Evolutionary conservation across 2,888 invertebrate genomes (phyloP).

Genomic region (Watsonalla cultraria): DNA sequence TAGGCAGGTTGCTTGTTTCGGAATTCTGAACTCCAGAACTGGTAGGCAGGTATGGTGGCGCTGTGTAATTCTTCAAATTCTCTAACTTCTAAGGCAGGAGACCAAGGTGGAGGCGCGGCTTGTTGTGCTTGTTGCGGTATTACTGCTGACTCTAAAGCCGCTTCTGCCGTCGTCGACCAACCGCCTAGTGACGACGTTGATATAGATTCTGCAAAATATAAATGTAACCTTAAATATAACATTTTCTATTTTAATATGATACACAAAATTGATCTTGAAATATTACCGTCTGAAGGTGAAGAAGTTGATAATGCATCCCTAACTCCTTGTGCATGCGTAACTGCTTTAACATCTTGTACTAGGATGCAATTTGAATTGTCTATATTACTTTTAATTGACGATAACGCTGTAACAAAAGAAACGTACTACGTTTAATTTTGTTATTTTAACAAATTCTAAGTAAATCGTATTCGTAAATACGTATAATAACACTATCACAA

Average conservation of each 20-base stretch:
- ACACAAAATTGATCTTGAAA: too few relatives aligned
- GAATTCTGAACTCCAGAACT: slow-evolving; percentile 96
- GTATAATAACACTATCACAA: too few relatives aligned
- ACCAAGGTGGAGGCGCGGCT: slow-evolving; percentile 88
- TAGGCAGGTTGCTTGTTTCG: slow-evolving; percentile 94
- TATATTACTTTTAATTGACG: slow-evolving; percentile 93
- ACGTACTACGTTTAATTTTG: not conserved
- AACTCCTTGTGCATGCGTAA: slow-evolving; percentile 91
- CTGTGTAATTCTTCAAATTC: slow-evolving; percentile 91
- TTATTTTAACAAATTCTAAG: too few relatives aligned
- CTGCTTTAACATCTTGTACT: slow-evolving; percentile 92
- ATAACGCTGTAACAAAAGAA: slow-evolving; percentile 85
- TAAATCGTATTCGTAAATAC: too few relatives aligned
- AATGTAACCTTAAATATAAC: slow-evolving; percentile 8
- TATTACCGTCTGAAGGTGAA: slow-evolving; percentile 68
- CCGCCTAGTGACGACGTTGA: slow-evolving; percentile 70
- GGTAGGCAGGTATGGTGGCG: slow-evolving; percentile 92
- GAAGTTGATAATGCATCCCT: slow-evolving; percentile 82
- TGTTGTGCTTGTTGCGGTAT: slow-evolving; percentile 84
- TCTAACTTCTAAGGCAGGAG: slow-evolving; percentile 87
- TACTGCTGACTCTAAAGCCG: slow-evolving; percentile 75
- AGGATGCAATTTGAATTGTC: slow-evolving; percentile 93
- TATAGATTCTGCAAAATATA: slow-evolving; percentile 81
- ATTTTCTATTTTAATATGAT: too few relatives aligned
- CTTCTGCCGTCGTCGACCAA: slow-evolving; percentile 76